Conservation (phyloP, 2,888 invertebrate species). For the Ceriagrion tenellum region DNA sequence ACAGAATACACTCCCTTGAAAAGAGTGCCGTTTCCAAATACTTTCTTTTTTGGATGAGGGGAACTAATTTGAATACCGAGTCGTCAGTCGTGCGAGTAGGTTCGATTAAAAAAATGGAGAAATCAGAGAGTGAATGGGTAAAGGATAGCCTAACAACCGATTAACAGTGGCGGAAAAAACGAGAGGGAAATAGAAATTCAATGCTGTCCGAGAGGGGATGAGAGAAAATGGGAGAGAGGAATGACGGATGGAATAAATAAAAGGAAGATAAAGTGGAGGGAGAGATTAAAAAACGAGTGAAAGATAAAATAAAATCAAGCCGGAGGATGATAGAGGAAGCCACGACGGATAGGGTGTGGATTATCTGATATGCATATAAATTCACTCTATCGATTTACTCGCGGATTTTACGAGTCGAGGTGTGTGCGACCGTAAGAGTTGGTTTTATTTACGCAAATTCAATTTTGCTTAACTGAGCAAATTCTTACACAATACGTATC, state of each 20-base stretch:
- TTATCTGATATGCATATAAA: too few species aligned
- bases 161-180: background rate
- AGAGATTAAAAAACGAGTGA: background rate
- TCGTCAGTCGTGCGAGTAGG: background rate
- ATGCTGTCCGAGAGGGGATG: background rate
- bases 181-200: background rate
- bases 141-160: background rate
- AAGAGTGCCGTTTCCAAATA: background rate
- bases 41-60: background rate
- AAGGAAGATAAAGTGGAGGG: background rate
- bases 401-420: too few species aligned
- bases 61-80: slow-evolving; percentile 20
- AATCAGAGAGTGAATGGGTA: too few species aligned
- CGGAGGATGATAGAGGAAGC: too few species aligned
- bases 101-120: background rate
- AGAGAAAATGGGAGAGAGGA: background rate
- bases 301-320: too few species aligned
- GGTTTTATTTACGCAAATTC: too few species aligned
- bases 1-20: background rate
- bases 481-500: too few species aligned
- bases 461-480: too few species aligned
- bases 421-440: too few species aligned
- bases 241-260: background rate
- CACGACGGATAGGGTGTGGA: too few species aligned
- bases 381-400: too few species aligned